Conservation (phyloP, 2,113 vertebrate species). For the Regulus satrapa region DNA sequence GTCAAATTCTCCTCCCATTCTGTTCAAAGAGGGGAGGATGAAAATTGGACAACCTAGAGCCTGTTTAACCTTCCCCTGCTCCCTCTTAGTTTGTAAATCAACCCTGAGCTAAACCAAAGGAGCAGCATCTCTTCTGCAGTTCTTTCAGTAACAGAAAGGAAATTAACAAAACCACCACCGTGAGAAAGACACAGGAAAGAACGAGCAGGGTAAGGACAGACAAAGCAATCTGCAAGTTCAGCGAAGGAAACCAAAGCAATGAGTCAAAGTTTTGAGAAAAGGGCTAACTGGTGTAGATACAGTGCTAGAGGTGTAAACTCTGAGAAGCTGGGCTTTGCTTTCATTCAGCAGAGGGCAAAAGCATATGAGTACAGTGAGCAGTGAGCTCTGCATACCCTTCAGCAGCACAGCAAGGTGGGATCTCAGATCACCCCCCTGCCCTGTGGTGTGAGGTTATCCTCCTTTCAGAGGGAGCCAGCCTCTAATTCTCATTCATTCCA, state of each 20-base stretch:
- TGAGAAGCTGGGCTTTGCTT: background rate
- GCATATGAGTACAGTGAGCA: background rate
- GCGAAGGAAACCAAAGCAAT: background rate
- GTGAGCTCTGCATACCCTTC: background rate
- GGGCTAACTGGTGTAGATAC: background rate
- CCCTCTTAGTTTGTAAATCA: background rate
- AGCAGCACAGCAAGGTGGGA: background rate
- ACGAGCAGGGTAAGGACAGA: background rate
- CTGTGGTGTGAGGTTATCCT: background rate
- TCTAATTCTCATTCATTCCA: slow-evolving; percentile 17
- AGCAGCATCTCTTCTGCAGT: background rate
- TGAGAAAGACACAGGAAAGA: background rate
- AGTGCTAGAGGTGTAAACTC: background rate
- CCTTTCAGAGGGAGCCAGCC: background rate
- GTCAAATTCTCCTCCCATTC: background rate
- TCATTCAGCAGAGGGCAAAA: background rate
- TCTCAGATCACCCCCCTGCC: background rate
- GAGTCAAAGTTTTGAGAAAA: background rate
- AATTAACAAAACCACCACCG: background rate
- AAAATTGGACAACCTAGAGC: background rate
- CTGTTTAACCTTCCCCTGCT: background rate
- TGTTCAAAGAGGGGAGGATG: background rate
- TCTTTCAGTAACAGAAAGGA: slow-evolving; percentile 2
- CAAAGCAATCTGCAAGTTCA: background rate
- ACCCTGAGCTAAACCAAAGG: background rate